phyloP scores from a whole-genome alignment of 2,888 invertebrate species.

The Ariolimax columbianus region DNA sequence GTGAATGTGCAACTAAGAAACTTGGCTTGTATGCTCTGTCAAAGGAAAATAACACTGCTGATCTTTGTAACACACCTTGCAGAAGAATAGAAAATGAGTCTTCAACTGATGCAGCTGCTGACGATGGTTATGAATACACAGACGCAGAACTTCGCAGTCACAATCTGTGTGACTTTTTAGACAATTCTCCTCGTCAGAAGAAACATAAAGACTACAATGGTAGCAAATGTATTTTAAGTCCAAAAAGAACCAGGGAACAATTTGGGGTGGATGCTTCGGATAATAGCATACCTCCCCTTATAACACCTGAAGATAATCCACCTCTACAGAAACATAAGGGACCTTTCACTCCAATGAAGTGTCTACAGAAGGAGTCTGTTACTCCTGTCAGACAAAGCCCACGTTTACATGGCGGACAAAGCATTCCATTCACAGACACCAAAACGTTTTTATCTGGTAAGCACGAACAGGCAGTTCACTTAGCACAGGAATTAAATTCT shows the following conservation, averaged over 20 bases:
- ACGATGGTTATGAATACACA: conserved; percentile 47
- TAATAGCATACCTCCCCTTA: conserved; percentile 38
- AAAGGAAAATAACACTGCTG: conserved; percentile 13
- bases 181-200: conserved; percentile 47
- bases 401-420: conserved; percentile 38
- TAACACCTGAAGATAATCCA: conserved; percentile 14
- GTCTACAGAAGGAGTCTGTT: neutral
- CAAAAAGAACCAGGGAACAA: neutral
- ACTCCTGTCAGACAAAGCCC: conserved; percentile 52
- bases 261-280: neutral
- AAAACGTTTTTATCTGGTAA: conserved; percentile 35
- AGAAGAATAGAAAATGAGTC: conserved; percentile 28
- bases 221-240: neutral
- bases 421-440: conserved; percentile 12
- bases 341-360: conserved; percentile 10
- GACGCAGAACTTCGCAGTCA: conserved; percentile 50
- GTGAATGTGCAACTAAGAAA: conserved; percentile 19
- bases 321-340: neutral
- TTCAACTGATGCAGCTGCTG: neutral
- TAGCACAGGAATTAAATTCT: conserved; percentile 47
- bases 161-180: conserved; percentile 50
- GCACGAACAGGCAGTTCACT: conserved; percentile 40
- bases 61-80: neutral
- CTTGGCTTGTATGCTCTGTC: conserved; percentile 20
- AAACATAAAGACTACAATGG: conserved; percentile 21